Base-by-base conservation (phyloP, 2,113 vertebrate species). In the Dolichotis patagonum region DNA sequence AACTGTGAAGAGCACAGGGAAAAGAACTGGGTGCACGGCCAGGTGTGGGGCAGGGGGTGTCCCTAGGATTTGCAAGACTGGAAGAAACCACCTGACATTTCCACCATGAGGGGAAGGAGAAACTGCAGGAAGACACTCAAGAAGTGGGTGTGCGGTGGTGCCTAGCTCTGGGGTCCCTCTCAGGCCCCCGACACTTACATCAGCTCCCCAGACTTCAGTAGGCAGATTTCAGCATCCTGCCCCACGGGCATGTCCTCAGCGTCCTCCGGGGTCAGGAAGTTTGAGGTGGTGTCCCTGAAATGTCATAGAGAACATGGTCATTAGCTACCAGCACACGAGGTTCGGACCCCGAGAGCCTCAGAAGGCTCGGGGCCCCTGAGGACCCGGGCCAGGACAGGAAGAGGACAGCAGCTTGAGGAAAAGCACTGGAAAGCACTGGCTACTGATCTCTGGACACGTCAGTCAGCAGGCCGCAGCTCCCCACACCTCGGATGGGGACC, bases 151-250 rank as follows among this genome's bases (percentile, higher is more conserved):
- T 2, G 10, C 41, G 41, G 28, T 16, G 10, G 77, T 12, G 62
- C 24, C 62, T 52, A 62, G 54, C 30, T 49, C 35, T 32, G 43
- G 35, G 69, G 49, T 28, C 28, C 67, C n/a, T 35, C 62, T 7
- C 26, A 58, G 46, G 14, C 41, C 75, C 75, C 22, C 13, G 24
- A 28, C 85, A 98, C 99, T 99, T 98, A 99, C 99, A 99, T 99
- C 85, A 99, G 98, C 90, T 99, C 99, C 98, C 99, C 99, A 3
- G 99, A 99, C 98, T 99, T 99, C 87, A 99, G 98, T 97, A 99
- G 97, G 98, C 99, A 99, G 98, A 99, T 99, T 96, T 99, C 99
- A 32, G 99, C 98, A 78, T 99, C 99, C 98, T 99, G 99, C 43
- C 99, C 98, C 14, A 99, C 46, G 3, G 98, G 97, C 65, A 98